Evolutionary conservation across 92 coral and sea anemone species (phyloP), one percentile per base, ranked within the genome.

Genomic region (Plumapathes pennacea): DNA sequence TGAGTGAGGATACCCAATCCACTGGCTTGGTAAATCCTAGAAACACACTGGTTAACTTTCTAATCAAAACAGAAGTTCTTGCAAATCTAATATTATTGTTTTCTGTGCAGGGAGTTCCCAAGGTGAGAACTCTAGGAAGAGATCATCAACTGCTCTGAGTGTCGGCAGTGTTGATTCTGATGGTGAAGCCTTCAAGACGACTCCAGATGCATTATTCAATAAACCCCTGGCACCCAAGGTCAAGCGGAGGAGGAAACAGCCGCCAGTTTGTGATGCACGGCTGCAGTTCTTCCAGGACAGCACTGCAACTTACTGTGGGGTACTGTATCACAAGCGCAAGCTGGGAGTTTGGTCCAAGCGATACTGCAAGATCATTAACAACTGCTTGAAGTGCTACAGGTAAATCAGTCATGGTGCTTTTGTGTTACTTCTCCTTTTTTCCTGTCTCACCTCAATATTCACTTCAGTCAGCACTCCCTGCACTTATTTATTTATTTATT

Each of bases 271-370:
- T 39, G 96, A 87, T 51, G 76, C 83, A 25, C 85, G 77, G 64
- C 57, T 61, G 11, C 80, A 84, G 67, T 91, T 91, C 53, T 77
- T 91, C 3, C 89, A 80, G 43, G 97, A 91, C 57, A 76, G 83
- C 15, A 38, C 42, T 55, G 96, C 97, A 13, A 76, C 57, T 49
- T 96, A 91, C 52, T 83, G 97, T 76, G 97, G 97, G 25, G 71
- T 88, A 26, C 39, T 91, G 62, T 83, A 84, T 77, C 96, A 91
- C 67, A 91, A 88, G 56, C 82, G 97, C 17, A 86, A 80, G 26
- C 69, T 81, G 6, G 97, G 91, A 11, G 90, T 87, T 38, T 87
- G 91, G 95, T 82, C 90, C 20, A 88, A 89, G 45, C 67, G 96
- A 50, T 91, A 88, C 50, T 91, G 97, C 55, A 91, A 91, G 59